Evolutionary conservation across 1,140 invertebrate species (phyloP), one percentile per base, ranked within the genome.

Genomic region (Thaumetopoea pityocampa): DNA sequence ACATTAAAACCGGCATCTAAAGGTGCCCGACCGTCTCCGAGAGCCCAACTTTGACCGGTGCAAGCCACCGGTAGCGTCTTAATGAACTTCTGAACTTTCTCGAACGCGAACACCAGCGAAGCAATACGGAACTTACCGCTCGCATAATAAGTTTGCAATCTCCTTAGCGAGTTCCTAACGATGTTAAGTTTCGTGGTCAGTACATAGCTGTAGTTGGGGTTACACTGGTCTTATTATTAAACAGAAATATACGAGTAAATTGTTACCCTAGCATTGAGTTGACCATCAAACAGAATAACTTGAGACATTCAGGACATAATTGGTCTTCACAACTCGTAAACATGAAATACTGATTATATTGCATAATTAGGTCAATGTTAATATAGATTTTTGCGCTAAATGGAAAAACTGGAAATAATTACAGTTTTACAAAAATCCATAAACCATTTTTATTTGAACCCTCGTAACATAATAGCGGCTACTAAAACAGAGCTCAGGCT

Each of bases 31-130:
- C 47, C 51, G 41, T 48, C 50, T 51, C 56, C 61, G 47, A 65
- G 53, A 63, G 58, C 44, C 53, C 35, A 64, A 66, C 61, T 73
- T 67, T 53, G 57, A 57, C 56, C 51, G 51, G 47, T 55, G 40
- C 49, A 52, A 40, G 54, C 55, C 64, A 70, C 60, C 54, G 56
- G 51, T 65, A 56, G 54, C 51, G 51, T 59, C 67, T 66, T 73
- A 74, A 74, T 74, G 65, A 74, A 74, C 51, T 74, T 74, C 48
- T 42, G 46, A 68, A 70, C 57, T 68, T 61, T 47, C 51, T 23
- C 27, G n/a, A n/a, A 22, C 28, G 12, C 26, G 10, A 20, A 27
- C 26, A 19, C 9, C 23, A 37, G 30, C 47, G 29, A 32, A 5
- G 26, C 33, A 56, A 42, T 52, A 24, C 42, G 19, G 18, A 52